Evolutionary conservation across 2,113 vertebrate species (phyloP), one percentile per base, ranked within the genome.

Genomic region (Aptenodytes forsteri): DNA sequence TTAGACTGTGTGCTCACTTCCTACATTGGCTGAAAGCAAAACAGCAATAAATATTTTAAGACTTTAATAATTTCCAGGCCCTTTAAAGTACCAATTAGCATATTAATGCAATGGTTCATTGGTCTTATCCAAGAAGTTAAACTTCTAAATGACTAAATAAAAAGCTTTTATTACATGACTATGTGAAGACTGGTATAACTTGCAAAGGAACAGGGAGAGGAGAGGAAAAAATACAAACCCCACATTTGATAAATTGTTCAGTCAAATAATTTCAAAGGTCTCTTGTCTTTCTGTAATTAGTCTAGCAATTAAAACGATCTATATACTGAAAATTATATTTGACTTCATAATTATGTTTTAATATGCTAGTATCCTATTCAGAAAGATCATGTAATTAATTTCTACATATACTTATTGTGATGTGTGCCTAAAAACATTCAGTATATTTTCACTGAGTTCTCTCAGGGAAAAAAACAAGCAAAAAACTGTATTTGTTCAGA

Each of bases 261-360:
- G 72, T 93, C 95, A 97, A 95, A 94, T 95, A 50, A 97, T 95
- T 98, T 97, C 95, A 97, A 96, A 96, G 72, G 50, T 94, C 77
- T 91, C 83, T 91, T 96, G 95, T 94, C 91, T 89, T 97, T 95
- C 56, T 64, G 66, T 97, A 97, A 97, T 97, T 97, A 89, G 90
- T 87, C 77, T 90, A 47, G 85, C 96, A 98, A 97, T 95, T 96
- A 98, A 90, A 97, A 94, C 47, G 85, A 97, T 97, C 67, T 98
- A 90, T 95, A 58, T 75, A 87, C 83, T 54, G 58, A 97, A 97
- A 96, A 92, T 97, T 85, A 75, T 65, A 95, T 93, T 93, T 90
- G 66, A 91, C 81, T 93, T 95, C 58, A 70, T 77, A 94, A 94
- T 94, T 87, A 88, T 52, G 3, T 94, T 97, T 95, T 93, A 93